These are phyloP conservation scores for Heteromormyrus szaboi DNA, from an alignment of 2,797 vertebrate genomes.

Conservation along the genomic window DNA sequence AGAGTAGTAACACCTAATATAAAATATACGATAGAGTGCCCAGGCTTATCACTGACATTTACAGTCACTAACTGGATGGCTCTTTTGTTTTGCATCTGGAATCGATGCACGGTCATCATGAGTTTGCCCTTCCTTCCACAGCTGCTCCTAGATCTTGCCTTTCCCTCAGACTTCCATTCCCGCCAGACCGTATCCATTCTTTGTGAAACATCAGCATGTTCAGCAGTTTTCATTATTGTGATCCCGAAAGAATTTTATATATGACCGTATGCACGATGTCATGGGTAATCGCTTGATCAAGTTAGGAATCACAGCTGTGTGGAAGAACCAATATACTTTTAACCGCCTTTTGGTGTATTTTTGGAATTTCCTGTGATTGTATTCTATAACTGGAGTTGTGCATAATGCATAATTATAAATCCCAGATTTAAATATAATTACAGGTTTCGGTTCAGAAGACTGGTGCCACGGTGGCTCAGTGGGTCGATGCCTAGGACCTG, in stretches of 20 bases:
- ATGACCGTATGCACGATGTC: not conserved
- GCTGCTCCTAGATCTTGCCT: not conserved
- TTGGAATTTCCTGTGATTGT: not conserved
- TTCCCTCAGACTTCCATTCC: not conserved
- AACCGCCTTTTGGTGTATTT: not conserved
- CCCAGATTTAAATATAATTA: not conserved
- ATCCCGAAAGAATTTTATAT: not conserved
- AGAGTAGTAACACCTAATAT: not conserved
- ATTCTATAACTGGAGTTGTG: not conserved
- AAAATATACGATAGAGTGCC: not conserved
- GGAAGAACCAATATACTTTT: not conserved
- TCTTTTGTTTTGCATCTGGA: not conserved
- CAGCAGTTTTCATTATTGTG: not conserved
- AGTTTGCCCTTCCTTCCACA: not conserved
- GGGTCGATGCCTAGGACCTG: not conserved
- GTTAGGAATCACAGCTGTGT: not conserved
- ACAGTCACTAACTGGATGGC: not conserved
- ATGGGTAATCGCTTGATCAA: not conserved
- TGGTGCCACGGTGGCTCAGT: not conserved
- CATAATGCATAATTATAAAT: not conserved
- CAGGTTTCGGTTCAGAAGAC: not conserved
- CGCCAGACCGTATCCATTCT: not conserved
- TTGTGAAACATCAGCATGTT: not conserved
- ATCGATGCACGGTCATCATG: not conserved
- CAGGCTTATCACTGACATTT: not conserved